Evolutionary conservation across 1,140 invertebrate species (phyloP).

Genomic region (Polypedilum vanderplanki): DNA sequence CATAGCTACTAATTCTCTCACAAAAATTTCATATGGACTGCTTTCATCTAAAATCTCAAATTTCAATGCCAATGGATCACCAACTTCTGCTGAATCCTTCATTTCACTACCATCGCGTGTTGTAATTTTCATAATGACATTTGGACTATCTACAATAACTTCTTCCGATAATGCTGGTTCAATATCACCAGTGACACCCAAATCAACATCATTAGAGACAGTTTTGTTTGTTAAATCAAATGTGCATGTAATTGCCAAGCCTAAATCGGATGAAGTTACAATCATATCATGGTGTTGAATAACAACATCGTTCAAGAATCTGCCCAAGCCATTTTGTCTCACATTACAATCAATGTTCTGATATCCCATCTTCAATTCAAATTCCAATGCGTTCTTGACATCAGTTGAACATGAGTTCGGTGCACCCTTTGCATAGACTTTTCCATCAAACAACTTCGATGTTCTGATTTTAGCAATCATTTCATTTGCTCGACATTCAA

Average conservation of each 20-base stretch:
- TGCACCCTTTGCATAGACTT: constrained; percentile 87
- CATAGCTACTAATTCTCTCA: constrained; percentile 87
- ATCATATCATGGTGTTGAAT: constrained; percentile 94
- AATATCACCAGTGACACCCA: constrained; percentile 80
- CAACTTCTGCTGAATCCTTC: constrained; percentile 70
- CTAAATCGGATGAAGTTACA: constrained; percentile 87
- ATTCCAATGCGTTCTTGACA: constrained; percentile 74
- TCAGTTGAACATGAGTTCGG: constrained; percentile 87
- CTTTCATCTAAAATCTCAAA: constrained; percentile 88
- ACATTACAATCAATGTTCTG: constrained; percentile 87
- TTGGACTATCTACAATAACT: constrained; percentile 84
- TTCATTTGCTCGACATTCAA: constrained; percentile 83
- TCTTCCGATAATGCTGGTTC: constrained; percentile 70
- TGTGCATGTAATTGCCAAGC: constrained; percentile 84
- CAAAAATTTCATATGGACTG: constrained; percentile 91
- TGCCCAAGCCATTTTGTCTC: constrained; percentile 72
- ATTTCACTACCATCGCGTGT: constrained; percentile 67
- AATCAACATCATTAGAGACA: constrained; percentile 83
- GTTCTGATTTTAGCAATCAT: constrained; percentile 90
- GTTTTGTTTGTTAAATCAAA: constrained; percentile 91
- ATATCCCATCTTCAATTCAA: constrained; percentile 84
- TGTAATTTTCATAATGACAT: constrained; percentile 87
- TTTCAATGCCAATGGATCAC: constrained; percentile 77
- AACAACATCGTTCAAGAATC: constrained; percentile 81
- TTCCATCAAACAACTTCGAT: constrained; percentile 86